These are phyloP conservation scores for Blennius ocellaris DNA, from an alignment of 2,113 vertebrate species.

Conservation along the genomic window DNA sequence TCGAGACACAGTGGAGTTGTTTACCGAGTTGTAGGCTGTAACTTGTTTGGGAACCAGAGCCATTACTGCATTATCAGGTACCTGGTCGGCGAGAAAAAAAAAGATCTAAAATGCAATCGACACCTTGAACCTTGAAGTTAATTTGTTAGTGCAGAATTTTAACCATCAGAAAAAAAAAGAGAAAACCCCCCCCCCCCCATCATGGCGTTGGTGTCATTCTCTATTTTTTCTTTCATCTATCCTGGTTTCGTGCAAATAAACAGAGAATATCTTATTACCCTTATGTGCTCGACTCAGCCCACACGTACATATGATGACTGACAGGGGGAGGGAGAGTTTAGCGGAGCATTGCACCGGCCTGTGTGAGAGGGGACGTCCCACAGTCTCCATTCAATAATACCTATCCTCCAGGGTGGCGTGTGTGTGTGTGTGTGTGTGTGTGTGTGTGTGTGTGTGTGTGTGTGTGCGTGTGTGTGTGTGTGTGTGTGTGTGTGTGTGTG, in stretches of 20 bases:
- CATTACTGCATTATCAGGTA: conserved; percentile 94
- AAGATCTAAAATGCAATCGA: conserved; percentile 25
- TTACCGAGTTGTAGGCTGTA: conserved; percentile 96
- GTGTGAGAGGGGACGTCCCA: conserved; percentile 58
- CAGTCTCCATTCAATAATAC: conserved; percentile 74
- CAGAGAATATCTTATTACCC: conserved; percentile 60
- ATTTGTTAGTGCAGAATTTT: conserved; percentile 25
- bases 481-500: conserved; percentile 9
- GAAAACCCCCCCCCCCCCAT: conserved; percentile 30
- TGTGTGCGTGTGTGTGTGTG: conserved; percentile 1
- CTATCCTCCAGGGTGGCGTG: conserved; percentile 40
- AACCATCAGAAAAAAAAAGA: conserved; percentile 24
- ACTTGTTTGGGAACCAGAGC: conserved; percentile 98
- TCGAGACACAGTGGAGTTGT: conserved; percentile 96
- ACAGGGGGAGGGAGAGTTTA: conserved; percentile 55
- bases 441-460: not conserved
- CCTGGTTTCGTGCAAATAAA: conserved; percentile 44
- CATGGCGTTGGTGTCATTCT: conserved; percentile 43
- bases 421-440: conserved; percentile 30
- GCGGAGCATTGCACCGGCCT: conserved; percentile 29
- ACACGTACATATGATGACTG: conserved; percentile 60
- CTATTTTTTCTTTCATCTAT: conserved; percentile 52
- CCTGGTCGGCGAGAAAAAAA: conserved; percentile 83
- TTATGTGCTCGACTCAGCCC: conserved; percentile 42
- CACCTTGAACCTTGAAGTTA: conserved; percentile 1